Conservation (phyloP, 2,888 invertebrate species). For the Amiota communis region DNA sequence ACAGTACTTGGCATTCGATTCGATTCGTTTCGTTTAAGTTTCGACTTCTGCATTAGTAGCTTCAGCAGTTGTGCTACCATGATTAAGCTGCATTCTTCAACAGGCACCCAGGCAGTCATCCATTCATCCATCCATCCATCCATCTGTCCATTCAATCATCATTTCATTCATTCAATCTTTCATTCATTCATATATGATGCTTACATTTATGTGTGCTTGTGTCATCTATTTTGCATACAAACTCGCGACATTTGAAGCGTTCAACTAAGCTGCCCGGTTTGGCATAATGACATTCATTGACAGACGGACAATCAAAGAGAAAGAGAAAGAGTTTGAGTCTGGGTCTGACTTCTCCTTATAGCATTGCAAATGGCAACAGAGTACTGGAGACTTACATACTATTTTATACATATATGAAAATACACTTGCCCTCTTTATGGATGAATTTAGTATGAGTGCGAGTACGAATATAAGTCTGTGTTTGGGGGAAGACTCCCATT, state of each 20-base stretch:
- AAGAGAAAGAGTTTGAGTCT: too few species aligned
- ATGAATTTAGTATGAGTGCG: background rate
- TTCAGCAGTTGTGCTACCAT: too few species aligned
- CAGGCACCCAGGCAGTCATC: background rate
- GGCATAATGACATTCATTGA: slow-evolving; percentile 22
- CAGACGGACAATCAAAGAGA: background rate
- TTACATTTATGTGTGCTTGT: background rate
- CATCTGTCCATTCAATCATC: background rate
- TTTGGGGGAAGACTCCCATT: too few species aligned
- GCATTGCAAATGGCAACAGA: too few species aligned
- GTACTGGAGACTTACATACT: too few species aligned
- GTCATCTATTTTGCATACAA: background rate
- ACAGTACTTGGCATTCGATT: background rate
- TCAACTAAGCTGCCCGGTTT: slow-evolving; percentile 21
- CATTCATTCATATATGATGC: background rate
- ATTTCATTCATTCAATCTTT: too few species aligned
- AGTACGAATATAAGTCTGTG: background rate
- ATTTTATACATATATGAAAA: too few species aligned
- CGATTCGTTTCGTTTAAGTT: background rate
- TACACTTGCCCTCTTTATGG: background rate
- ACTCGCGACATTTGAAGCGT: background rate
- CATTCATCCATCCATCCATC: background rate
- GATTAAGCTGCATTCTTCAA: slow-evolving; percentile 10
- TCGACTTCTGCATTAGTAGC: background rate
- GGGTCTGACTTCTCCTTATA: too few species aligned